Evolutionary conservation across 2,113 vertebrate genomes (phyloP), one percentile per base, ranked within the genome.

Genomic region (Illadopsis cleaveri): DNA sequence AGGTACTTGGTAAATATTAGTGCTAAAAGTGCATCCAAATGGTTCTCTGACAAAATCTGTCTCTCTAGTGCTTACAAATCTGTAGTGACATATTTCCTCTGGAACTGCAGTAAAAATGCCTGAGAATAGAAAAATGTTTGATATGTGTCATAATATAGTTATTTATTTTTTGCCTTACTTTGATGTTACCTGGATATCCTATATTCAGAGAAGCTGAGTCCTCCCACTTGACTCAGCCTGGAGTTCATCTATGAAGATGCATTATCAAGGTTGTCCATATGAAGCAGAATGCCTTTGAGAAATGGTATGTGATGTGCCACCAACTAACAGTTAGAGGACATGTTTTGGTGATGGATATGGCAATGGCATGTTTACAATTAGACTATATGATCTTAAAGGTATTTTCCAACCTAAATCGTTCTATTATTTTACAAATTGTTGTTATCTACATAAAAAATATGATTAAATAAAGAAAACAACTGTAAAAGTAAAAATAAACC

Each of bases 311-410:
- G 30, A 11, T 12, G 45, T 5, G 37, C 17, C 75, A 72, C 37
- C 0, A 60, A 3, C 5, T 16, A 13, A 4, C 17, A 25, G 8
- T 22, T 51, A 23, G 61, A 21, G n/a, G 10, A 35, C 1, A 1
- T 7, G 7, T 18, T 51, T 80, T 47, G 76, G 19, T 13, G 30
- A 30, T 47, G 23, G 35, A n/a, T 35, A 51, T 47, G 20, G 17
- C 17, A 61, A 30, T 30, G 25, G 17, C 21, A 65, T 4, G 4
- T 48, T 72, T 35, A 31, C 2, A 9, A 11, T 11, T 56, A 30
- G 12, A 54, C 7, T 70, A 4, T 1, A 30, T 20, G 8, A 4
- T 27, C 37, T 31, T 44, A 37, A 58, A 66, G 35, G 9, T 27
- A 4, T 58, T 66, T 58, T 14, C 8, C 24, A 69, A 20, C 3